Conservation (phyloP, 2,797 vertebrate genomes). For the Intellagama lesueurii region DNA sequence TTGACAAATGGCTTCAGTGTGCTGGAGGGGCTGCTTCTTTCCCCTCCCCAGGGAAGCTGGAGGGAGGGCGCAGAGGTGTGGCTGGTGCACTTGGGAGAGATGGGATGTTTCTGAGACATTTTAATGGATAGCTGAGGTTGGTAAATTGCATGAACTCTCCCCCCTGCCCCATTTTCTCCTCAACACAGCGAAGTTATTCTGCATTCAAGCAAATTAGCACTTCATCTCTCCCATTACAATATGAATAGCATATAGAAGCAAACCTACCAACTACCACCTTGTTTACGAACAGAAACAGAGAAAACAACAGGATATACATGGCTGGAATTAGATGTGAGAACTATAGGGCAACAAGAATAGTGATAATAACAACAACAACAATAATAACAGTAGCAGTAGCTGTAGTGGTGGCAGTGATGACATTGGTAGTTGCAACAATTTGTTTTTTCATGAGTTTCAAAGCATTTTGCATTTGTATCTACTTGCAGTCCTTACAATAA, state of each 20-base stretch:
- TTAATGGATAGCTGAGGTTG: conserved; percentile 82
- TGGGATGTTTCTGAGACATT: conserved; percentile 54
- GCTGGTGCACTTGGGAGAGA: conserved; percentile 71
- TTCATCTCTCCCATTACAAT: background rate
- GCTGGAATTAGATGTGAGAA: background rate
- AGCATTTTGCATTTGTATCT: background rate
- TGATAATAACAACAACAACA: too few species aligned
- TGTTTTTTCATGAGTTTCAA: background rate
- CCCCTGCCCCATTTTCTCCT: background rate
- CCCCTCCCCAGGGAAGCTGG: conserved; percentile 21
- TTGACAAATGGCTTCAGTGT: conserved; percentile 85
- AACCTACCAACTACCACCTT: background rate
- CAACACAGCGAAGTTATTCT: conserved; percentile 6
- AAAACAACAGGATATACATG: background rate
- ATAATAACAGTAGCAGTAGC: background rate
- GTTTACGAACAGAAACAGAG: background rate
- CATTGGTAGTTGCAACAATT: too few species aligned
- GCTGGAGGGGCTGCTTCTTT: conserved; percentile 3
- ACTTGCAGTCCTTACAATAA: background rate
- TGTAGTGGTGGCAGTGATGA: background rate
- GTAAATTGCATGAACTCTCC: conserved; percentile 85
- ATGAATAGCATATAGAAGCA: background rate
- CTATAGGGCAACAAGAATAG: background rate
- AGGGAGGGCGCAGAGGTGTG: conserved; percentile 48
- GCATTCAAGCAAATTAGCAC: conserved; percentile 9